phyloP scores from a whole-genome alignment of 2,113 vertebrate genomes.

The Trochalopteron elliotii region DNA sequence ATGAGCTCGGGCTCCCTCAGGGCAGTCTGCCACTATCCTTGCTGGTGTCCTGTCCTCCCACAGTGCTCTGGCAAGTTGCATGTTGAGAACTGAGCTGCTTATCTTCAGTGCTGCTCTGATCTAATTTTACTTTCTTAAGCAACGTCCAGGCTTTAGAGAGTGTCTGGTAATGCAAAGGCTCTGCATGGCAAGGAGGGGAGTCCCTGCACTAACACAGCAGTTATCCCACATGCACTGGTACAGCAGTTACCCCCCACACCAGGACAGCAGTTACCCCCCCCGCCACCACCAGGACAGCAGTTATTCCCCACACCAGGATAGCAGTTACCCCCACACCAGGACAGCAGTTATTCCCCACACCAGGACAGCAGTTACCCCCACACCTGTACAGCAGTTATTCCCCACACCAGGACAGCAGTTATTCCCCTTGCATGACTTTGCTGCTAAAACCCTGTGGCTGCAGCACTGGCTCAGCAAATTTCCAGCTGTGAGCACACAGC shows the following conservation, averaged over 20 bases:
- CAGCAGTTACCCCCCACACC: too few species aligned
- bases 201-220: background rate
- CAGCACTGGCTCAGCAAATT: background rate
- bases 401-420: background rate
- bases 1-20: rapidly evolving
- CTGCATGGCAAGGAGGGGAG: background rate
- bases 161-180: background rate
- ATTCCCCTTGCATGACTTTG: background rate
- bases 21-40: background rate
- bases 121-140: constrained; percentile 39
- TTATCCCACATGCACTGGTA: background rate
- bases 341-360: too few species aligned
- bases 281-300: too few species aligned
- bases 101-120: background rate
- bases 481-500: background rate
- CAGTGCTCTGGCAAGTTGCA: rapidly evolving
- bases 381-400: too few species aligned
- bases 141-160: background rate
- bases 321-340: background rate
- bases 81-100: background rate
- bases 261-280: too few species aligned
- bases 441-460: background rate
- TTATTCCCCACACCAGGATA: too few species aligned
- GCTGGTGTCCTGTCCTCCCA: background rate
- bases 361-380: too few species aligned